Base-by-base conservation (phyloP, 2,797 vertebrate species). In the Megaceryle alcyon region DNA sequence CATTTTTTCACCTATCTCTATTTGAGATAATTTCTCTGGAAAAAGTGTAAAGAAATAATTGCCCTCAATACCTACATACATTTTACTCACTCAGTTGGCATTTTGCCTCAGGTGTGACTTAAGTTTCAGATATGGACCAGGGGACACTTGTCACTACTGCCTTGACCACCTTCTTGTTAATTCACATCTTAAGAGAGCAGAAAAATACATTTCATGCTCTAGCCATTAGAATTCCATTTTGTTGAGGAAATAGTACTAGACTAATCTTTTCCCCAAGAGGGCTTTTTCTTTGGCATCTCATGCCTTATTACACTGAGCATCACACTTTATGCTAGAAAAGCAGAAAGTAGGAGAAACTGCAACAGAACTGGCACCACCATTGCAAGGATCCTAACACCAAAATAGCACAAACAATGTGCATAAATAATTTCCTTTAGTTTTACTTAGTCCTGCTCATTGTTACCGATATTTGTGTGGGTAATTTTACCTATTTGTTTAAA, bases 221-320 rank as follows among this genome's bases (percentile, higher is more conserved):
- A 93, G 66, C 69, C 94, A 86, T 95, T 96, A 94, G 88, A 94
- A 96, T 96, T 95, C 90, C 37, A 29, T 86, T 76, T 82, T 54
- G 5, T 84, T 91, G 57, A 68, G 66, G 75, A 92, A 92, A 72
- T 4, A 28, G 41, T 82, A 41, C 57, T 21, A 82, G 95, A 88
- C 91, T 92, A 86, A 85, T 71, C 69, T 84, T 95, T 94, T 48
- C 37, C 87, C 83, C 0, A 0, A 68, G 94, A 95, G 80, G 93
- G 57, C 76, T 82, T 88, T 71, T 91, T 83, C 86, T 94, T 48
- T 80, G 68, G 79, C 54, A 9, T 89, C 84, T 90, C 53, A 6
- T 39, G 95, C 79, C 86, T 97, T 90, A 71, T 82, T 95, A 84
- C 90, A 21, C 90, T 26, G 91, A 95, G 73, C 88, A 92, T 71